These are phyloP conservation scores for Philaenus spumarius DNA, from an alignment of 1,140 invertebrate genomes.

Conservation along the genomic window DNA sequence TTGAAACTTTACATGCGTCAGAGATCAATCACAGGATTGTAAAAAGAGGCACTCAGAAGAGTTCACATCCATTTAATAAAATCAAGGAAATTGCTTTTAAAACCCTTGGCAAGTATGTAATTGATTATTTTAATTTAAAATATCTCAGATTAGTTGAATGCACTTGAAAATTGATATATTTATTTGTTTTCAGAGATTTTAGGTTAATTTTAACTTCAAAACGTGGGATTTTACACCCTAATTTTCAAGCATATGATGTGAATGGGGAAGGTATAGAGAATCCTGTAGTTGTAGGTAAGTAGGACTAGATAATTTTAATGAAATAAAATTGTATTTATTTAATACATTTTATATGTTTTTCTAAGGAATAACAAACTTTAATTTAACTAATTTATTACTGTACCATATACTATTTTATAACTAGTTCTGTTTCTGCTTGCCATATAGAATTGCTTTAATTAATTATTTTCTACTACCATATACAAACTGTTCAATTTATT, in stretches of 20 bases:
- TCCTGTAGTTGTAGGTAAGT: constrained; percentile 70
- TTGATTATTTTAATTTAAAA: neutral
- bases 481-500: too few relatives aligned
- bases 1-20: constrained; percentile 67
- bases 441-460: too few relatives aligned
- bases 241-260: constrained; percentile 81
- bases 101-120: constrained; percentile 60
- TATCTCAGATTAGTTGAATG: constrained; percentile 12
- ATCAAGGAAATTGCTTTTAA: constrained; percentile 82
- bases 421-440: too few relatives aligned
- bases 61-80: constrained; percentile 76
- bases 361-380: too few relatives aligned
- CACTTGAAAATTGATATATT: too few relatives aligned
- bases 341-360: too few relatives aligned
- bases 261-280: constrained; percentile 78
- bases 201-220: constrained; percentile 80
- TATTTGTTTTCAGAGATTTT: constrained; percentile 56
- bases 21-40: constrained; percentile 71
- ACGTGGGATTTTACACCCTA: constrained; percentile 75
- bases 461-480: too few relatives aligned
- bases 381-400: too few relatives aligned
- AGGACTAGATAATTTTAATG: constrained; percentile 5
- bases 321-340: too few relatives aligned
- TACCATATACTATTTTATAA: too few relatives aligned
- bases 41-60: constrained; percentile 71